A percentile compares a stretch with the other conserved stretches of the same genome.
phyloP scores from a whole-genome alignment of 2,797 vertebrate genomes.

The Furcifer pardalis region DNA sequence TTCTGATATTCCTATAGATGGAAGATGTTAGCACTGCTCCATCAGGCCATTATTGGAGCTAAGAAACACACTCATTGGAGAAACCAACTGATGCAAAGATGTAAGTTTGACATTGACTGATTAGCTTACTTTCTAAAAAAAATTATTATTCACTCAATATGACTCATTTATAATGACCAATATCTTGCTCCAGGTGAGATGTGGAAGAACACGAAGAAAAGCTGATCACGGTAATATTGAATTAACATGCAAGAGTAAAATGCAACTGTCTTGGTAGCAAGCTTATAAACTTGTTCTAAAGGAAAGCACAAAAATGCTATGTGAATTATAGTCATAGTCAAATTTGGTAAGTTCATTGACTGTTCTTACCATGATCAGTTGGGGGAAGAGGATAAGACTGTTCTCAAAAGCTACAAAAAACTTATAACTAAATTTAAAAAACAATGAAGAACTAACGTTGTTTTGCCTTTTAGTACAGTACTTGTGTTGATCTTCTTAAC shows the following conservation, averaged over 20 bases:
- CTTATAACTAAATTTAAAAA: slow-evolving; percentile 53
- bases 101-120: too few species aligned
- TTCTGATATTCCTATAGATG: too few species aligned
- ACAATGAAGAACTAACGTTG: neutral
- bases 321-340: slow-evolving; percentile 63
- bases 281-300: slow-evolving; percentile 67
- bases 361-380: slow-evolving; percentile 45
- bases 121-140: too few species aligned
- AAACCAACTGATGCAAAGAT: too few species aligned
- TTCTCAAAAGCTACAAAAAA: slow-evolving; percentile 38
- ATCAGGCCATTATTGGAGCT: too few species aligned
- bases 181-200: slow-evolving; percentile 35
- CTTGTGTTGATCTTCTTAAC: neutral
- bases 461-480: neutral
- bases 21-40: too few species aligned
- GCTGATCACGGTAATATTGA: slow-evolving; percentile 17
- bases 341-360: slow-evolving; percentile 64
- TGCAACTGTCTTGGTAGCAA: slow-evolving; percentile 53
- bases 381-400: slow-evolving; percentile 35
- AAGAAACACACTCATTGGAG: too few species aligned
- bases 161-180: slow-evolving; percentile 55
- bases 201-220: slow-evolving; percentile 40
- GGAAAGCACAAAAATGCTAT: slow-evolving; percentile 65
- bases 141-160: slow-evolving; percentile 42
- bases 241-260: slow-evolving; percentile 45